Base-by-base conservation (phyloP, 2,113 vertebrate genomes). In the Sturnira hondurensis region DNA sequence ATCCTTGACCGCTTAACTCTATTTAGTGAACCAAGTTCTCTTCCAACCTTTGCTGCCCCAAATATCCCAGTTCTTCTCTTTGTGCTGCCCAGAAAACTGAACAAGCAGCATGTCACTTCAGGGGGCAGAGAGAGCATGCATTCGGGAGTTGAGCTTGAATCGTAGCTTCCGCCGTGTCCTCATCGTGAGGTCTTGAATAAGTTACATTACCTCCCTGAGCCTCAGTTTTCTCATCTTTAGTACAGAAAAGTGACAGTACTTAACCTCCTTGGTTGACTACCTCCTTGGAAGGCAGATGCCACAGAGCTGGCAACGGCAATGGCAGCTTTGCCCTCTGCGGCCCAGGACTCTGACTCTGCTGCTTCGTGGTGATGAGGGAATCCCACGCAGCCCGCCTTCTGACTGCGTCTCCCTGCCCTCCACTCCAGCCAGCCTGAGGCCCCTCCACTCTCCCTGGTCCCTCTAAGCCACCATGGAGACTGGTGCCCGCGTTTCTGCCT, bases 41-140 rank as follows among this genome's bases (percentile, higher is more conserved):
- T 26, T 91, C 52, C 47, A 71, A 90, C 12, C 12, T 22, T 82
- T 31, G 47, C 26, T 52, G 36, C 38, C 24, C 68, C 36, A 45
- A 94, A 50, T 47, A 54, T 2, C 19, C 85, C 41, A 3, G 12
- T 28, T 76, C 77, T 82, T 86, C n/a, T 50, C 3, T 36, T 63
- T 67, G 31, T n/a, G 36, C n/a, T 95, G 56, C 58, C 91, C 65
- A 91, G 73, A 94, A 95, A 86, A 89, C 50, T 63, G 31, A 15
- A 83, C 7, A 2, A 5, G 1, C 10, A 85, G 61, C 26, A 12
- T 24, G 33, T 47, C 5, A 24, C 38, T 94, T 77, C 43, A 85
- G 88, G 76, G 58, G 47, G 43, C 33, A 84, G 41, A 15, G 20
- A 85, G 54, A 91, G 71, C 6, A 8, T 11, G 15, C 28, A 14